Conservation (phyloP, 2,888 invertebrate species). For the Temnothorax unifasciatus region DNA sequence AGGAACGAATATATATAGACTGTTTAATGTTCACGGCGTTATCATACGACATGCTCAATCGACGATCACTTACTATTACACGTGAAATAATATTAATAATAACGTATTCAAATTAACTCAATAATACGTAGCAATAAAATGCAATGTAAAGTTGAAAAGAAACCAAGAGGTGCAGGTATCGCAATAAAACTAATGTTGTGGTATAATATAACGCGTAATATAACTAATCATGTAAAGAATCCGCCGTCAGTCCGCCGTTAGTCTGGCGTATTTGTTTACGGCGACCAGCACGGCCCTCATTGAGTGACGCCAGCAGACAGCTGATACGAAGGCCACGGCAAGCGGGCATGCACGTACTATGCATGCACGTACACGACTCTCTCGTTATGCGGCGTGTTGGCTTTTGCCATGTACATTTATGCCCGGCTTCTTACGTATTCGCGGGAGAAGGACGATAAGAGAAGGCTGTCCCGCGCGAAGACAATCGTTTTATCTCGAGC, state of each 20-base stretch:
- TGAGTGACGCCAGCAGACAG: conserved; percentile 45
- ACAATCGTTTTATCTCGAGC: conserved; percentile 23
- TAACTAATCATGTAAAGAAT: not conserved
- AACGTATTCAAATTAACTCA: not conserved
- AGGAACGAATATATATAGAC: not conserved
- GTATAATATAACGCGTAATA: not conserved
- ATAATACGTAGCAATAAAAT: not conserved
- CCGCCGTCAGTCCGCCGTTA: not conserved
- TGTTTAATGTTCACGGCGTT: not conserved
- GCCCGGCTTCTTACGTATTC: not conserved
- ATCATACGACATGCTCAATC: conserved; percentile 6
- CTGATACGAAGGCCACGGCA: conserved; percentile 50
- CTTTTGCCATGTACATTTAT: conserved; percentile 4
- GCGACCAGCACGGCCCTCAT: conserved; percentile 18
- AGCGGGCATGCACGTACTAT: conserved; percentile 26
- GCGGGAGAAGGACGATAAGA: conserved; percentile 9
- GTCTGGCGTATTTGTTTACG: conserved; percentile 32
- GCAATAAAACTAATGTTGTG: not conserved
- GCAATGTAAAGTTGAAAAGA: not conserved
- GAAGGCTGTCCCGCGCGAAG: conserved; percentile 4
- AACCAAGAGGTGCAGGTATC: not conserved
- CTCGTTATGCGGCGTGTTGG: not conserved
- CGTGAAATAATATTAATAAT: not conserved
- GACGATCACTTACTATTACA: not conserved
- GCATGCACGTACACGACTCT: conserved; percentile 21